Evolutionary conservation across 2,113 vertebrate genomes (phyloP), one percentile per base, ranked within the genome.

Genomic region (Lycaon pictus): DNA sequence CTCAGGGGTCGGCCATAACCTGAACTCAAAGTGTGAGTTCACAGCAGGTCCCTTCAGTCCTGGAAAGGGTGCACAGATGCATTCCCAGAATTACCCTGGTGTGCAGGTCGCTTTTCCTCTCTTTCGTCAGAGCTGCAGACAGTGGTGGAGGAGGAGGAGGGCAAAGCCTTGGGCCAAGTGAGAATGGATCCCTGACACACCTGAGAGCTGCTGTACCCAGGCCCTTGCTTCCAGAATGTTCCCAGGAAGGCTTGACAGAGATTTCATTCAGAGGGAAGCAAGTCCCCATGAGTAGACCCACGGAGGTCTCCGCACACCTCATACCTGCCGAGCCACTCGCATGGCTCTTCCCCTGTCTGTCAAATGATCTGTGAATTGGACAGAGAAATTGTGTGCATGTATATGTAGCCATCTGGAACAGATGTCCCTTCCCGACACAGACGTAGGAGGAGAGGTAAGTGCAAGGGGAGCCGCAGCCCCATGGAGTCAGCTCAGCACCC

Each of bases 401-500:
- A 0, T 1, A 12, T 13, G 6, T 19, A 6, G 37, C 60, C 82
- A 4, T 35, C 65, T 20, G 55, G 91, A 74, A 19, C 86, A 19
- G 4, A 29, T 3, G 37, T 3, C 53, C 76, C 32, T 53, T 37
- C 55, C 35, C 0, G 0, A 11, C 3, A 35, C 15, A 71, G 22
- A 60, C n/a, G 3, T 0, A 0, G 11, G 23, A 37, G 17, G 23
- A 0, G 17, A 7, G 7, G 27, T 2, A 0, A 15, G 25, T 27
- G 43, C 23, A 29, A 51, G 4, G 12, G 4, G 1, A 25, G 74
- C n/a, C 23, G 0, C 23, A 0, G 1, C 3, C 23, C 53, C 77
- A 0, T 0, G 1, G 76, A 53, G 19, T 1, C 3, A 1, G 7
- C 23, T 17, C 32, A 11, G 71, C 0, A 0, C n/a, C 55, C 35